phyloP scores from a whole-genome alignment of 1,140 invertebrate genomes.

The Lamellibrachia luymesi region DNA sequence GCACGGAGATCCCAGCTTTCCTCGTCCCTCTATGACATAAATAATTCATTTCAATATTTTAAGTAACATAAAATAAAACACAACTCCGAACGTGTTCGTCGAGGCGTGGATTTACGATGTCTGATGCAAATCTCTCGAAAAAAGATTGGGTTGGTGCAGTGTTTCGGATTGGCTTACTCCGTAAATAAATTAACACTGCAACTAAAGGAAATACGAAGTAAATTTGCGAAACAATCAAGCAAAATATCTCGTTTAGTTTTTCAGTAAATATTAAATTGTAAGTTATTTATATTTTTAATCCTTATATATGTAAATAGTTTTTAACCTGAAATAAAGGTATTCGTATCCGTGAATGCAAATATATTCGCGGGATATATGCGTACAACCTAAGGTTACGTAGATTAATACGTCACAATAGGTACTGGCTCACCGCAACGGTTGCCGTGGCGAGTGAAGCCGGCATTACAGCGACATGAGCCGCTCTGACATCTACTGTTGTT shows the following conservation, averaged over 20 bases:
- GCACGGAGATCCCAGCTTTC: constrained; percentile 14
- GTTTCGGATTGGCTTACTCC: background rate
- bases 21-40: constrained; percentile 5
- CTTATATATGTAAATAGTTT: too few relatives aligned
- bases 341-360: too few relatives aligned
- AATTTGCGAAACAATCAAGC: background rate
- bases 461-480: background rate
- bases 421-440: constrained; percentile 7
- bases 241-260: background rate
- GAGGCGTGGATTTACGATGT: background rate
- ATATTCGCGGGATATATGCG: too few relatives aligned
- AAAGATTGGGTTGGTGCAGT: background rate
- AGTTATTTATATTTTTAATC: too few relatives aligned
- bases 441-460: background rate
- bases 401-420: too few relatives aligned
- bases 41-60: background rate
- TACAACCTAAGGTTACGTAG: background rate
- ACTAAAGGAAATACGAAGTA: background rate
- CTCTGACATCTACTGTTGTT: background rate
- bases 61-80: background rate
- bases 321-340: background rate
- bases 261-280: too few relatives aligned
- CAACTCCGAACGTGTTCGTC: background rate
- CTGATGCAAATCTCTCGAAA: background rate
- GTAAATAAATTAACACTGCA: background rate